Evolutionary conservation across 2,113 vertebrate genomes (phyloP).

Genomic region (Sinocyclocheilus rhinocerous): DNA sequence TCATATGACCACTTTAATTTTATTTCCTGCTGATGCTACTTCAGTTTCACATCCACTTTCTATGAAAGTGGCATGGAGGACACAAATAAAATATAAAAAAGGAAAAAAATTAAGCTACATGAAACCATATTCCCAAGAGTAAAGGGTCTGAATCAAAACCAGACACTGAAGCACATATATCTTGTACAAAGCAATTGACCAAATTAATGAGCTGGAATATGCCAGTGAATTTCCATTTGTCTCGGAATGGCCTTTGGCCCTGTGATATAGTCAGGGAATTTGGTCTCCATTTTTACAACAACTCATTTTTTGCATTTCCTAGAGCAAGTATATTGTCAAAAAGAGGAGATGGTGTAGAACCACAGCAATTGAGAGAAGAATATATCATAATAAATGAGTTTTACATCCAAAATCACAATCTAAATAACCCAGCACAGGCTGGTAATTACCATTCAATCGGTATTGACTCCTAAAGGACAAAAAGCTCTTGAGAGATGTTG

Average conservation of each 20-base stretch:
- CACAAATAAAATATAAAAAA: neutral
- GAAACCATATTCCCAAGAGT: neutral
- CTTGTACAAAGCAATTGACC: slow-evolving; percentile 42
- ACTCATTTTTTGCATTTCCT: neutral
- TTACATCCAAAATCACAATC: neutral
- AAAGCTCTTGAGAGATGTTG: slow-evolving; percentile 28
- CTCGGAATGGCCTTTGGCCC: slow-evolving; percentile 29
- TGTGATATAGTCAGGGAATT: slow-evolving; percentile 10
- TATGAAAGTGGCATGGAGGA: neutral
- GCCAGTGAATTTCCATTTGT: slow-evolving; percentile 43
- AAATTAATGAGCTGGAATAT: slow-evolving; percentile 47
- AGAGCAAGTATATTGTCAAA: neutral
- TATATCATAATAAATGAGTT: neutral
- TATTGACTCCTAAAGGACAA: slow-evolving; percentile 18
- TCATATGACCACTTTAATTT: neutral
- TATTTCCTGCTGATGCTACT: neutral
- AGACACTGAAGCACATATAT: slow-evolving; percentile 27
- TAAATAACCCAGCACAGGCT: neutral
- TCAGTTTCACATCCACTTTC: neutral
- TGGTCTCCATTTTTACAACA: slow-evolving; percentile 11
- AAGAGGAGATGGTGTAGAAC: neutral
- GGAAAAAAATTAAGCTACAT: neutral
- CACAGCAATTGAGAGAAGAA: neutral
- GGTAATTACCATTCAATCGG: slow-evolving; percentile 14
- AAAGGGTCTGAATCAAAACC: slow-evolving; percentile 5